Conservation (phyloP, 2,113 vertebrate genomes). For the Clinocottus analis region DNA sequence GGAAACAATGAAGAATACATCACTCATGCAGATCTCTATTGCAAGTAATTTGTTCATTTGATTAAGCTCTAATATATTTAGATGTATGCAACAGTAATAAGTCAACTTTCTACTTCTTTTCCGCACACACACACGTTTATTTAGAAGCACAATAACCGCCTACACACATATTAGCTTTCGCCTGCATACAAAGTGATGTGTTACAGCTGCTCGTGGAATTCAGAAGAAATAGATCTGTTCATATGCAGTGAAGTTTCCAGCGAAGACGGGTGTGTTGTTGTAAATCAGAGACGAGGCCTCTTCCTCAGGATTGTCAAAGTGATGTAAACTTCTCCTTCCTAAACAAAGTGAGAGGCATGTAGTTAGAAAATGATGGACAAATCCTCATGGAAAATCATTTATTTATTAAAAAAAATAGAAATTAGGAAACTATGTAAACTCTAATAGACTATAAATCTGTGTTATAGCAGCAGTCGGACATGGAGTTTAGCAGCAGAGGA, state of each 20-base stretch:
- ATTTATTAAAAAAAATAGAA: too few species aligned
- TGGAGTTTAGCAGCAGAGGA: too few species aligned
- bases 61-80: background rate
- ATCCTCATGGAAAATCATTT: background rate
- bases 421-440: too few species aligned
- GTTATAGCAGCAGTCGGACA: too few species aligned
- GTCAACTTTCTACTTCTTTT: background rate
- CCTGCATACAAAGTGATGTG: background rate
- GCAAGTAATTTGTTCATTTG: background rate
- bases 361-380: background rate
- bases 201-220: conserved; percentile 9
- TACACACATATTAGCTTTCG: background rate
- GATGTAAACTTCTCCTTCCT: conserved; percentile 83
- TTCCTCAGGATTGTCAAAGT: conserved; percentile 72
- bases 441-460: too few species aligned
- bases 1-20: too few species aligned
- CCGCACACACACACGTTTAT: background rate
- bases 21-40: too few species aligned
- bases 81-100: background rate
- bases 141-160: background rate
- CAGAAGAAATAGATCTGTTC: conserved; percentile 84
- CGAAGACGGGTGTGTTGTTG: conserved; percentile 76
- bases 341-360: conserved; percentile 50
- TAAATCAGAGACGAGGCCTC: conserved; percentile 82
- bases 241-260: conserved; percentile 77